Evolutionary conservation across 2,797 vertebrate genomes (phyloP), one percentile per base, ranked within the genome.

Genomic region (Macroramphosus scolopax): DNA sequence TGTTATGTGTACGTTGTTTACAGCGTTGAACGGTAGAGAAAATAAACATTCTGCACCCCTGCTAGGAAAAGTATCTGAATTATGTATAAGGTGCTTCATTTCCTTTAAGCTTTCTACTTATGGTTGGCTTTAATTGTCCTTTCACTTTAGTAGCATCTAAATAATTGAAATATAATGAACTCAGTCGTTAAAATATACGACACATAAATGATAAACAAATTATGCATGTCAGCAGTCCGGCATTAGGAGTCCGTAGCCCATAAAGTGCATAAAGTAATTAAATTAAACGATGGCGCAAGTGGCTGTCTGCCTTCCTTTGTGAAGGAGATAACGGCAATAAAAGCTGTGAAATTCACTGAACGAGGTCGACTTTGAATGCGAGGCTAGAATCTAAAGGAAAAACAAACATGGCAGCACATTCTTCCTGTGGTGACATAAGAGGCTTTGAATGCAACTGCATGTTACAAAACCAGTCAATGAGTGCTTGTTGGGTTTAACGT

Each of bases 311-410:
- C 56, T 81, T 78, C 80, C 54, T 24, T 49, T 49, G 17, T 3
- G 24, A 33, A 37, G 81, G 71, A 81, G 60, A 63, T 82, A 82
- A 86, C 65, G 51, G 26, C 14, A 50, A 60, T 32, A 33, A 51
- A 63, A 53, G 15, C 17, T 22, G 26, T 44, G 13, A 22, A 28
- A 55, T 56, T n/a, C 3, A 6, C 20, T 55, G 6, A 15, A 49
- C 71, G 39, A 28, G 12, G 33, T 22, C 42, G 36, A 15, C 34
- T 17, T 26, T 3, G 17, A 12, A 11, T 0, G 0, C 3, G 2
- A 2, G 25, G 17, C 7, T 25, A 33, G 40, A 44, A 33, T 16
- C 36, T 4, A 8, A 54, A 54, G 15, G 9, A 18, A 1, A 4
- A 17, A 36, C 16, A 9, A 11, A 40, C 20, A 10, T 33, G 20